These are phyloP conservation scores for Sylvia atricapilla DNA, from an alignment of 2,113 vertebrate species.

Conservation along the genomic window DNA sequence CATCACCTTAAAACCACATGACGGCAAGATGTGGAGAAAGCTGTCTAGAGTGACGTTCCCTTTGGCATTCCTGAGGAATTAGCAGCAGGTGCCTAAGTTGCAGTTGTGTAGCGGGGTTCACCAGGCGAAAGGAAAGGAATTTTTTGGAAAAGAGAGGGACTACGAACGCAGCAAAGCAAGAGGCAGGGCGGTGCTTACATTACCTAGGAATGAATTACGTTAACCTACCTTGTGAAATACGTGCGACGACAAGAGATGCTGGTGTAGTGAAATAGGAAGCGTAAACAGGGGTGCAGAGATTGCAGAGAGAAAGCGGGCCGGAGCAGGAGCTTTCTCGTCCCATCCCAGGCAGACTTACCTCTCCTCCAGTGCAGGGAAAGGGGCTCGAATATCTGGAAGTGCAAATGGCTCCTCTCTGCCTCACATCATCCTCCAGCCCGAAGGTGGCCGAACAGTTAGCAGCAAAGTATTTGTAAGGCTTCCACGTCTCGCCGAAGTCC, in stretches of 20 bases:
- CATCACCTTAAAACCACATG: background rate
- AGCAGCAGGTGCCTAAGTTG: background rate
- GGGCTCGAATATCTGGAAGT: conserved; percentile 91
- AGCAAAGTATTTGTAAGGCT: conserved; percentile 88
- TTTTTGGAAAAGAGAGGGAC: background rate
- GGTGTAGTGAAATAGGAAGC: background rate
- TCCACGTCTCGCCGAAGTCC: conserved; percentile 91
- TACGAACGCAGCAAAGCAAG: background rate
- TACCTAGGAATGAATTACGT: background rate
- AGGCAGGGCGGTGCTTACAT: background rate
- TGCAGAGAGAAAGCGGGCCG: background rate
- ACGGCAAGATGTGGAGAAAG: background rate
- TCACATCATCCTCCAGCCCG: conserved; percentile 79
- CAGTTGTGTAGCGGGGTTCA: accelerated
- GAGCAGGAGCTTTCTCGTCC: background rate
- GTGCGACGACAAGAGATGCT: accelerated
- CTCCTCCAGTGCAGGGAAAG: conserved; percentile 90
- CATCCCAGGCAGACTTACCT: conserved; percentile 75
- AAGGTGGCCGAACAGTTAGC: conserved; percentile 86
- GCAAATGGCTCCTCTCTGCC: conserved; percentile 79
- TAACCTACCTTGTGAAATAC: background rate
- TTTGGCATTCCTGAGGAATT: background rate
- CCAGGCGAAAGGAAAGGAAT: background rate
- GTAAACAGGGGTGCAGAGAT: accelerated
- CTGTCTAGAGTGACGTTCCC: accelerated